phyloP scores from a whole-genome alignment of 2,888 invertebrate genomes.

The Hesperia comma region DNA sequence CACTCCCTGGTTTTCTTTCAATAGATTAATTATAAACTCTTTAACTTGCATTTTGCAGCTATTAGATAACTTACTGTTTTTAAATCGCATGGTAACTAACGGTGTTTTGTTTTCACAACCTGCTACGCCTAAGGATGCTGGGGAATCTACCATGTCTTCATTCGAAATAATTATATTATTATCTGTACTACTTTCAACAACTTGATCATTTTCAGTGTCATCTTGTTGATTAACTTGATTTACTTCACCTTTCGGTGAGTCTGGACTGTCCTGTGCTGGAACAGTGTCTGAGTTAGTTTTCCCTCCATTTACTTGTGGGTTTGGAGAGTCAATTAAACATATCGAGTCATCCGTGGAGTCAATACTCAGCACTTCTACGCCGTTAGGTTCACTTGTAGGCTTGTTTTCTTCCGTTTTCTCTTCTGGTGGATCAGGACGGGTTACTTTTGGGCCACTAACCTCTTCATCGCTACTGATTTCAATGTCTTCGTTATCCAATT shows the following conservation, averaged over 20 bases:
- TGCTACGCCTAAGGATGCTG: slow-evolving; percentile 62
- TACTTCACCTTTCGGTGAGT: slow-evolving; percentile 35
- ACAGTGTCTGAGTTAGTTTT: slow-evolving; percentile 55
- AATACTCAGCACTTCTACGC: slow-evolving; percentile 50
- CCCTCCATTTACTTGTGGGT: slow-evolving; percentile 67
- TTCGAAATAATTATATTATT: slow-evolving; percentile 54
- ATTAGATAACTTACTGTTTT: slow-evolving; percentile 68
- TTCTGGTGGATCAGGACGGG: slow-evolving; percentile 52
- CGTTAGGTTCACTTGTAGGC: slow-evolving; percentile 46
- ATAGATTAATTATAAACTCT: slow-evolving; percentile 71
- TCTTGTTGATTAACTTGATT: slow-evolving; percentile 31
- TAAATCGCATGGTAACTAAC: slow-evolving; percentile 74
- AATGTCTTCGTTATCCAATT: slow-evolving; percentile 78
- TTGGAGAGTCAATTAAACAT: slow-evolving; percentile 45
- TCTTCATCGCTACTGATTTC: slow-evolving; percentile 76
- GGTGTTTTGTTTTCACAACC: slow-evolving; percentile 74
- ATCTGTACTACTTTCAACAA: slow-evolving; percentile 44
- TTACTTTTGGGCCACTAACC: slow-evolving; percentile 64
- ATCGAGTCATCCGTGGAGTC: slow-evolving; percentile 53
- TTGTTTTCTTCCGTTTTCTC: slow-evolving; percentile 45
- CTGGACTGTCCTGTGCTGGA: slow-evolving; percentile 13
- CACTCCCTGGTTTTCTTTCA: slow-evolving; percentile 62
- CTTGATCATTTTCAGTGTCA: slow-evolving; percentile 46
- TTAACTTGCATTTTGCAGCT: slow-evolving; percentile 75
- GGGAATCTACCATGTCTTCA: slow-evolving; percentile 71